Conservation (phyloP, 2,797 vertebrate species). For the Limosa lapponica region DNA sequence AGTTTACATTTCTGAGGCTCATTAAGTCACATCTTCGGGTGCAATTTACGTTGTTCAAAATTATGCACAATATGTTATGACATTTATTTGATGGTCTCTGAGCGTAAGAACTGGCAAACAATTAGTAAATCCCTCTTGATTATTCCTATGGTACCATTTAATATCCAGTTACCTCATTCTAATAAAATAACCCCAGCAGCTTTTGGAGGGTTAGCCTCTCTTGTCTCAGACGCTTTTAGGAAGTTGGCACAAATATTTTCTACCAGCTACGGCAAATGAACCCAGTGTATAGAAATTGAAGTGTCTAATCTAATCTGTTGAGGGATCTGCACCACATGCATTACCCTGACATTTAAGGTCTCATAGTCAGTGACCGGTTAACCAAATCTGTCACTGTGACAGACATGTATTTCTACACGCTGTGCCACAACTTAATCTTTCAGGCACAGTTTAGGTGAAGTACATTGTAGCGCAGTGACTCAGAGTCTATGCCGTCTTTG, state of each 20-base stretch:
- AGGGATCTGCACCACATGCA: conserved; percentile 42
- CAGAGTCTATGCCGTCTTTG: neutral
- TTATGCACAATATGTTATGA: neutral
- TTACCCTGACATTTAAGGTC: conserved; percentile 54
- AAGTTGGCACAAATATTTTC: conserved; percentile 35
- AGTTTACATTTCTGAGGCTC: conserved; percentile 22
- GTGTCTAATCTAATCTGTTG: conserved; percentile 49
- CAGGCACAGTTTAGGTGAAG: neutral
- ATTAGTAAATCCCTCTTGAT: neutral
- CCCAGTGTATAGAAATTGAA: conserved; percentile 13
- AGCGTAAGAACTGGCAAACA: neutral
- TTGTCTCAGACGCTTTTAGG: conserved; percentile 2
- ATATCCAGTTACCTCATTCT: neutral
- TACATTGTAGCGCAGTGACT: neutral
- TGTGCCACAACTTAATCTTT: conserved; percentile 41
- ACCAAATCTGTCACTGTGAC: conserved; percentile 52
- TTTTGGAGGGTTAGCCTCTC: neutral
- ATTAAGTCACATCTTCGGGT: neutral
- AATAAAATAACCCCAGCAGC: neutral
- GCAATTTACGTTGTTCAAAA: neutral
- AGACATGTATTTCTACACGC: conserved; percentile 37
- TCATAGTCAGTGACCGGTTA: conserved; percentile 44
- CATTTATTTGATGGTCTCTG: neutral
- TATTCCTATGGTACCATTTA: neutral
- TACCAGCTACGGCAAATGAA: conserved; percentile 28